Conservation (phyloP, 2,888 invertebrate species). For the Eugnorisma glareosa region DNA sequence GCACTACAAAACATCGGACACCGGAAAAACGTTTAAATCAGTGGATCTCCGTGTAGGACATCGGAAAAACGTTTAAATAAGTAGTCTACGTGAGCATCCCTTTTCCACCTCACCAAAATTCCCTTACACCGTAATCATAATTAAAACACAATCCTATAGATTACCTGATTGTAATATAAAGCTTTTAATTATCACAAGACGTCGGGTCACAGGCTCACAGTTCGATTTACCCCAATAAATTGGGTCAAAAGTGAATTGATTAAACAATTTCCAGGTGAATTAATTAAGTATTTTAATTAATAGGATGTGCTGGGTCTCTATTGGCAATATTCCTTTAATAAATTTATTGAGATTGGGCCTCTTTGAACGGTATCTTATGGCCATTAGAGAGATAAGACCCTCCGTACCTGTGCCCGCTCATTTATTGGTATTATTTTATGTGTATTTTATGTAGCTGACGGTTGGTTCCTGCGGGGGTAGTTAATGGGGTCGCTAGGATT, state of each 20-base stretch:
- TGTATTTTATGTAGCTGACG: slow-evolving; percentile 41
- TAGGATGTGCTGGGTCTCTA: slow-evolving; percentile 89
- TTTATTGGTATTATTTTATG: slow-evolving; percentile 72
- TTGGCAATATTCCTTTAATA: slow-evolving; percentile 91
- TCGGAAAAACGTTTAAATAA: slow-evolving; percentile 14
- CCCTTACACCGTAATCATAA: slow-evolving; percentile 58
- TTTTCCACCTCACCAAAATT: slow-evolving; percentile 8
- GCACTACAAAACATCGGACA: not conserved
- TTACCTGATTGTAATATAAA: slow-evolving; percentile 67
- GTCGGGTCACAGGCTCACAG: slow-evolving; percentile 75
- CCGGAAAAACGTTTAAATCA: slow-evolving; percentile 13
- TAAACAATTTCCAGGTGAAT: slow-evolving; percentile 90
- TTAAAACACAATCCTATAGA: slow-evolving; percentile 64
- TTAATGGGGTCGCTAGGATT: slow-evolving; percentile 15
- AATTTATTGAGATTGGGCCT: slow-evolving; percentile 90
- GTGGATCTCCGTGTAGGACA: not conserved
- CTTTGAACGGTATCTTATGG: slow-evolving; percentile 82
- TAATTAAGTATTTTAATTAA: slow-evolving; percentile 91
- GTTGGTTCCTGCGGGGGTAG: slow-evolving; percentile 23
- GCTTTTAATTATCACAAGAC: slow-evolving; percentile 67
- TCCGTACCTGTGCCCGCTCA: slow-evolving; percentile 72
- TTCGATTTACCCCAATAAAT: slow-evolving; percentile 89
- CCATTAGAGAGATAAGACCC: slow-evolving; percentile 83
- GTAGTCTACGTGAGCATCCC: slow-evolving; percentile 3
- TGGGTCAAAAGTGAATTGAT: slow-evolving; percentile 88